Conservation (phyloP, 2,797 vertebrate genomes). For the Tenualosa thibaudeaui region DNA sequence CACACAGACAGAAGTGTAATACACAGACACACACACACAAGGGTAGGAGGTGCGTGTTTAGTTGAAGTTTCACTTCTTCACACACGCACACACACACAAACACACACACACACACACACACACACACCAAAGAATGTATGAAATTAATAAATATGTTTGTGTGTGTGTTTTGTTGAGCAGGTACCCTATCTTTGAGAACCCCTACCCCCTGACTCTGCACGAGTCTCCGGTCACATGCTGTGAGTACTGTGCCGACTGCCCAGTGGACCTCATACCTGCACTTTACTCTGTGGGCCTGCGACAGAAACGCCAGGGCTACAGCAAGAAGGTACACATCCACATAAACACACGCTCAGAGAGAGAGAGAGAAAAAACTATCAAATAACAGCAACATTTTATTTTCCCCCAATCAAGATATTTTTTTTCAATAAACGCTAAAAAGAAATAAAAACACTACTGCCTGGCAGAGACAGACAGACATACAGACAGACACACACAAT, state of each 20-base stretch:
- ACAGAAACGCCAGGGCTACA: constrained; percentile 96
- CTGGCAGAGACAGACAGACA: no score
- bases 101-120: neutral
- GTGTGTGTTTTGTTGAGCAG: constrained; percentile 64
- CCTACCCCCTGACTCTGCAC: constrained; percentile 92
- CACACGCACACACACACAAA: neutral
- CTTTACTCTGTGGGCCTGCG: constrained; percentile 93
- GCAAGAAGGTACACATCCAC: constrained; percentile 86
- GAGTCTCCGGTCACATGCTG: constrained; percentile 98
- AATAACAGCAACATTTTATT: no score
- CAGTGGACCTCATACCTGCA: constrained; percentile 92
- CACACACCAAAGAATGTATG: neutral
- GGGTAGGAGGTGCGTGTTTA: no score
- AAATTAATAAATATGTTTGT: no score
- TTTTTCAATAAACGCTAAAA: no score
- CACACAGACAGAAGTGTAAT: no score
- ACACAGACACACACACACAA: neutral
- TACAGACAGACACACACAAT: no score
- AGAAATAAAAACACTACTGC: no score
- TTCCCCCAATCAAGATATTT: no score
- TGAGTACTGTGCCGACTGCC: constrained; percentile 97
- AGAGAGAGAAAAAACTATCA: no score
- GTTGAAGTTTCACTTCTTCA: no score
- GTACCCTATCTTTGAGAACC: constrained; percentile 98
- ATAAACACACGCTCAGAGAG: neutral